Percentiles rank a stretch among this genome's conserved stretches.
Conservation (phyloP, 64 coral and sea anemone genomes). For the Dendronephthya gigantea region DNA sequence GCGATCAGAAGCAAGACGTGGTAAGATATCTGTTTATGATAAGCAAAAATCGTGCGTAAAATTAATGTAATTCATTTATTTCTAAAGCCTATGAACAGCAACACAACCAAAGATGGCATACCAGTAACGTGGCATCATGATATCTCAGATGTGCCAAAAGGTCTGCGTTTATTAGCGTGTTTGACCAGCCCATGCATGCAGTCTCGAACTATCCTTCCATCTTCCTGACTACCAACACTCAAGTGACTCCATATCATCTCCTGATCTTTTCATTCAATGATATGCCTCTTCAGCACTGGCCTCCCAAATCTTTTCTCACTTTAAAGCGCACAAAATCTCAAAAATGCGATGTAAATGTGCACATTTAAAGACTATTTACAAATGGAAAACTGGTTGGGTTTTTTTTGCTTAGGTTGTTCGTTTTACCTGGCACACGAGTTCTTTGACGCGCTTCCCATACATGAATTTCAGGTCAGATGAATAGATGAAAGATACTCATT, state of each 20-base stretch:
- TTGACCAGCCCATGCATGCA: background rate
- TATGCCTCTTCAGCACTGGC: too few species aligned
- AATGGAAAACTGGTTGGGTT: too few species aligned
- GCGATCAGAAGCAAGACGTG: background rate
- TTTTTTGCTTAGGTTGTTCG: background rate
- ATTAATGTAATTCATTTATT: background rate
- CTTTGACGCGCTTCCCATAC: slow-evolving; percentile 96
- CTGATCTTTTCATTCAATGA: background rate
- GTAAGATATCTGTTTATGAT: background rate
- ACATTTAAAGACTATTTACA: too few species aligned
- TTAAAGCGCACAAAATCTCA: too few species aligned
- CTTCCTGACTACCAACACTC: background rate
- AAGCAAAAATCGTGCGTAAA: background rate
- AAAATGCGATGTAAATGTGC: too few species aligned
- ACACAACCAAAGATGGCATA: slow-evolving; percentile 41
- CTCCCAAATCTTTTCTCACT: too few species aligned
- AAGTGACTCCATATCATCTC: background rate
- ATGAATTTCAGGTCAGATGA: slow-evolving; percentile 71
- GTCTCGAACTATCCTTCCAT: background rate
- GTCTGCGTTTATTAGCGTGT: background rate
- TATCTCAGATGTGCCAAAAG: slow-evolving; percentile 57
- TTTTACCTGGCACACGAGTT: slow-evolving; percentile 94
- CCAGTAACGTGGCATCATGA: slow-evolving; percentile 74
- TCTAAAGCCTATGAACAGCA: slow-evolving; percentile 6
- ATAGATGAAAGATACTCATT: slow-evolving; percentile 17